Base-by-base conservation (phyloP, 1,140 invertebrate genomes). In the Ptiloglossa arizonensis region DNA sequence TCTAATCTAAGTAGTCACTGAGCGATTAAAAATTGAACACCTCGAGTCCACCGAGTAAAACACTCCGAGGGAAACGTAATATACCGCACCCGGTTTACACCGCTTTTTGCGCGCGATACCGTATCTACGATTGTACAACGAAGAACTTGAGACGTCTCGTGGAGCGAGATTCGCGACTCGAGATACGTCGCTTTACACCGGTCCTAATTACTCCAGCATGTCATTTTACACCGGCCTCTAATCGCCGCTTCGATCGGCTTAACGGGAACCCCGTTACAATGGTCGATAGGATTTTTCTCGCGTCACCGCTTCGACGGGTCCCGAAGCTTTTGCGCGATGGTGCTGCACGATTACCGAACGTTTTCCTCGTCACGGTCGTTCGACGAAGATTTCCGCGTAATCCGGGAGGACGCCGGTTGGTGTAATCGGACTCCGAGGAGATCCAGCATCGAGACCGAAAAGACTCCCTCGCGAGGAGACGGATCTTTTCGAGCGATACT, bases 231-330 rank as follows among this genome's bases (percentile, higher is more conserved):
- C 75, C 75, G 27, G 56, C 11, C 57, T 77, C 54, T 77, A 71
- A 77, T 71, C 68, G 56, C 35, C 35, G 56, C 15, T 4, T 64
- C 64, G 67, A 76, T 80, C 56, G 74, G 78, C 79, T 84, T 80
- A 79, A 73, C 82, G 75, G 17, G 64, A 76, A 76, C 77, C 81
- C 79, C 82, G 72, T 83, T 79, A 83, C 82, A 70, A 80, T 71
- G 75, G 82, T 77, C 80, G 82, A 83, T 85, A 85, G 83, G 76
- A 84, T 86, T 87, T 77, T 71, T 77, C 68, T 35, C n/a, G 9
- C 56, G 41, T 71, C 54, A 44, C 46, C 32, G 57, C 57, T 63
- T 70, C 22, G 75, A 71, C 68, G 35, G 56, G 35, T 44, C 24
- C 19, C 32, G 24, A 62, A 46, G 15, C 73, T 44, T 59, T 50